A percentile compares a stretch with the other conserved stretches of the same genome.
Evolutionary conservation across 1,140 invertebrate genomes (phyloP).

Genomic region (Globodera ellingtonae): DNA sequence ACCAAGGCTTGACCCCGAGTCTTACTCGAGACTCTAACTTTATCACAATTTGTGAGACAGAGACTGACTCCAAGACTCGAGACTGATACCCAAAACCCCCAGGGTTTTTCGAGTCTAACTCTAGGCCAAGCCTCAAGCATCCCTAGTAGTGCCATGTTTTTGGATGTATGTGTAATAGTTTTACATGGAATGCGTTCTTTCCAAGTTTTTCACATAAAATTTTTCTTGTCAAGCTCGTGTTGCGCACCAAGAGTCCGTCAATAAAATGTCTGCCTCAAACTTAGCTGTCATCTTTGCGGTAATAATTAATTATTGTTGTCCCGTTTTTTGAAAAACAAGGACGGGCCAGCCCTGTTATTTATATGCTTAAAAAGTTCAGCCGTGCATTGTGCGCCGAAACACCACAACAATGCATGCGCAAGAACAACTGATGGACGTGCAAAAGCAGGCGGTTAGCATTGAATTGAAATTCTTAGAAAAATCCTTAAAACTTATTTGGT

Average conservation of each 20-base stretch:
- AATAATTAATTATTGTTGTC: not conserved
- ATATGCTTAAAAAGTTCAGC: conserved; percentile 62
- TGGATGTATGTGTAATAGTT: too few relatives aligned
- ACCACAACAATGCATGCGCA: conserved; percentile 79
- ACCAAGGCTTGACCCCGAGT: too few relatives aligned
- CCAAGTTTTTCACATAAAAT: not conserved
- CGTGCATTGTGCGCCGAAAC: conserved; percentile 85
- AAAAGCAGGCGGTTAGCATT: conserved; percentile 32
- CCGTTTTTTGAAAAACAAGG: too few relatives aligned
- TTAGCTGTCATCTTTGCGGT: conserved; percentile 87
- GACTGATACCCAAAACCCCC: too few relatives aligned
- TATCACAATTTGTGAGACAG: too few relatives aligned
- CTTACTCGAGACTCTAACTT: too few relatives aligned
- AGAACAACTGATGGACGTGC: conserved; percentile 74
- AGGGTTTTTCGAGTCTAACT: too few relatives aligned
- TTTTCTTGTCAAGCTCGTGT: conserved; percentile 70
- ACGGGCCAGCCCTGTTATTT: not conserved
- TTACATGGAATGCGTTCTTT: too few relatives aligned
- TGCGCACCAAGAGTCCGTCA: conserved; percentile 81
- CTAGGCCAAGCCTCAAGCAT: too few relatives aligned
- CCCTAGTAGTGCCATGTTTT: too few relatives aligned
- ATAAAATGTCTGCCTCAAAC: conserved; percentile 87
- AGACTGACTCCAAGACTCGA: too few relatives aligned
- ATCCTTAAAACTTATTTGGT: not conserved
- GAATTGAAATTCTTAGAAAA: not conserved